Evolutionary conservation across 2,797 vertebrate genomes (phyloP), one percentile per base, ranked within the genome.

Genomic region (Malacoctenus gilli): DNA sequence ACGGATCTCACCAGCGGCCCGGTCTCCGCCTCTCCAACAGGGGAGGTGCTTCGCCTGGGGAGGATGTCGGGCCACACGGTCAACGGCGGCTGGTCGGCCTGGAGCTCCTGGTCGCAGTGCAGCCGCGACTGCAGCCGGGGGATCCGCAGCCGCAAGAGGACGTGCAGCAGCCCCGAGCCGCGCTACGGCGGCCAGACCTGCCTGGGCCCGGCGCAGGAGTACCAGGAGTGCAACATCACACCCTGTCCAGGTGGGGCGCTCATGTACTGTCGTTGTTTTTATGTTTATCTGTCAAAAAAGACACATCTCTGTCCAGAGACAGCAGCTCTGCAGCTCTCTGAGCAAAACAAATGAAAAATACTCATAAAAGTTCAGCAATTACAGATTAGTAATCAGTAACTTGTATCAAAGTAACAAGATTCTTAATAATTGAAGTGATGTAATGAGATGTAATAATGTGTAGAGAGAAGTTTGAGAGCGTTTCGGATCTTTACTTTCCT

Each of bases 151-250:
- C 91, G 95, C 22, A 98, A 96, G 83, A 92, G 96, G 2, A 91
- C 92, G 25, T 99, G 96, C 86, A 96, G 89, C 70, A 98, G 92
- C 60, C 96, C 96, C 0, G 96, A 98, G 79, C 95, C 96, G 58
- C 95, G 92, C 59, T 94, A 94, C 0, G 96, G 96, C 11, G 96
- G 96, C 3, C 85, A 96, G 77, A 91, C 94, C 22, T 98, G 96
- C 75, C 79, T 94, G 0, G 96, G 96, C 2, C 83, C 95, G 0
- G 89, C 95, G 0, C 89, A 96, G 52, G 96, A 98, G 67, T 99
- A 95, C 69, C 96, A 98, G 76, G 96, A 98, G 70, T 98, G 96
- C 72, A 98, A 98, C 85, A 92, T 96, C 68, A 90, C 95, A 14
- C 96, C 96, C 15, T 99, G 96, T 72, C 96, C 96, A 84, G 95